A percentile compares a stretch with the other conserved stretches of the same genome.
These are phyloP conservation scores for Misgurnus mizolepis DNA, from an alignment of 2,113 vertebrate genomes.

Conservation along the genomic window DNA sequence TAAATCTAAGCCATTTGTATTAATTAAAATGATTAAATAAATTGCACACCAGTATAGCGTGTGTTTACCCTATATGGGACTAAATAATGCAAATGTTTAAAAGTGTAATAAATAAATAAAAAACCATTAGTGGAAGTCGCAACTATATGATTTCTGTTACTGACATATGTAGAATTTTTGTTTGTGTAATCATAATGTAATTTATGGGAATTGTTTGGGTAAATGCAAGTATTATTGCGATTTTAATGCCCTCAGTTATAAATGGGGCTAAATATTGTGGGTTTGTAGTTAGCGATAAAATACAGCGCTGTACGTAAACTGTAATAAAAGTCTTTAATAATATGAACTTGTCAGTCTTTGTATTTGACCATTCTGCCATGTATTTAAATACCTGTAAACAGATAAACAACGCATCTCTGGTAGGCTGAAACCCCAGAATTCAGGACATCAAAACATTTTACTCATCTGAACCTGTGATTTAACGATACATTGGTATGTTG, in stretches of 20 bases:
- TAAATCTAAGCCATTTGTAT: too few species aligned
- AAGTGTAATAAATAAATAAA: too few species aligned
- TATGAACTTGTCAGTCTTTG: background rate
- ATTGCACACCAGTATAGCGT: background rate
- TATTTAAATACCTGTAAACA: background rate
- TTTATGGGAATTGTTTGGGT: background rate
- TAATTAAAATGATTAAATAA: background rate
- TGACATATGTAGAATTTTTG: too few species aligned
- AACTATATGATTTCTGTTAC: background rate
- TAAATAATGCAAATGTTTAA: background rate
- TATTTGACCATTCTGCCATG: background rate
- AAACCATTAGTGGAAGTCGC: background rate
- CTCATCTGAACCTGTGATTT: background rate
- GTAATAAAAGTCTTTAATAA: too few species aligned
- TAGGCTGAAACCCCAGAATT: background rate
- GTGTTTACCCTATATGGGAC: background rate
- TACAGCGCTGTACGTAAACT: too few species aligned
- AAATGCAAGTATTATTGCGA: background rate
- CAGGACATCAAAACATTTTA: background rate
- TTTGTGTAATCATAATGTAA: background rate
- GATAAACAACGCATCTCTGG: too few species aligned
- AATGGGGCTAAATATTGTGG: too few species aligned
- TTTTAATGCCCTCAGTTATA: background rate
- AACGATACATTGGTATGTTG: background rate
- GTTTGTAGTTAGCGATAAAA: too few species aligned